A percentile compares a stretch with the other conserved stretches of the same genome.
These are phyloP conservation scores for Sula dactylatra DNA, from an alignment of 2,113 vertebrate genomes.

Conservation along the genomic window DNA sequence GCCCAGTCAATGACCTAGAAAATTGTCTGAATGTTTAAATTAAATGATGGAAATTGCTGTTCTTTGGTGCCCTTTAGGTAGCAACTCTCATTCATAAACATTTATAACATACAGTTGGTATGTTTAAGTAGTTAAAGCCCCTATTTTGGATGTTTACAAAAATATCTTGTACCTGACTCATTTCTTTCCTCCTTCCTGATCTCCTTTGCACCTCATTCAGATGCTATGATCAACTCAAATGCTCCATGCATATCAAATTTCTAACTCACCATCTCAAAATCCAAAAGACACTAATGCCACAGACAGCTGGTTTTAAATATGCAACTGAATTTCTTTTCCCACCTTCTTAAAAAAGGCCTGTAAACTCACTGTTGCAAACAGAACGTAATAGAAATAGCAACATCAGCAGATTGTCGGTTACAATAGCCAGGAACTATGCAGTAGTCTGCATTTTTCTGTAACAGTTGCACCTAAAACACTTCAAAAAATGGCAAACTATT, in stretches of 20 bases:
- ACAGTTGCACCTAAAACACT: not conserved
- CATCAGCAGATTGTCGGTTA: conserved; percentile 39
- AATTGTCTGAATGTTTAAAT: conserved; percentile 38
- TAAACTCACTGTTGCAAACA: conserved; percentile 20
- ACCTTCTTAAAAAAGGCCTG: not conserved
- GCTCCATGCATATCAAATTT: not conserved
- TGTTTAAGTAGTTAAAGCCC: not conserved
- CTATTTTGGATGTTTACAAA: not conserved
- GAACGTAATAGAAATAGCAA: conserved; percentile 14
- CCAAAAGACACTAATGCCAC: not conserved
- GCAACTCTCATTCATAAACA: not conserved
- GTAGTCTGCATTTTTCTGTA: not conserved
- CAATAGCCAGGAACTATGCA: conserved; percentile 22
- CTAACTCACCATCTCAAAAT: not conserved
- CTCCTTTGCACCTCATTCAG: not conserved
- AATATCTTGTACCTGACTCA: not conserved
- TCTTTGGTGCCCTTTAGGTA: not conserved
- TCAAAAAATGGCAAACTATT: conserved; percentile 22
- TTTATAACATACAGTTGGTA: not conserved
- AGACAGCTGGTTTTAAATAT: not conserved
- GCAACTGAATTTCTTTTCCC: not conserved
- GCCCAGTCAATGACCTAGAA: conserved; percentile 56
- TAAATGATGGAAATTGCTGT: conserved; percentile 1
- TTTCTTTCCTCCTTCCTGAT: not conserved
- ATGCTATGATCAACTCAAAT: not conserved